Conservation (phyloP, 1,140 invertebrate species). For the Neuroterus valhalla region DNA sequence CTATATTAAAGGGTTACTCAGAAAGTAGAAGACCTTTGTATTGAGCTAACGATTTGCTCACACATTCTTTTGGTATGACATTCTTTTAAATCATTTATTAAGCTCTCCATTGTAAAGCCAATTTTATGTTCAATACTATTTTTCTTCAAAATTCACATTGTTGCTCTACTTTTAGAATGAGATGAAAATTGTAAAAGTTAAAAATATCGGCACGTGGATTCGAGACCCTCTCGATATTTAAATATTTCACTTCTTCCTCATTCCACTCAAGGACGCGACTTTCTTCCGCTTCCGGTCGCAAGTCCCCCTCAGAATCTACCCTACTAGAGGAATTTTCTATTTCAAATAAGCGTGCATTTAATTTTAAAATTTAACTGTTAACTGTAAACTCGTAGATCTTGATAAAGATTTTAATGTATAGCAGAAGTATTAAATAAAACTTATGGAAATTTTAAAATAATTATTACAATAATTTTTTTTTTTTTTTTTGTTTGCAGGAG, state of each 20-base stretch:
- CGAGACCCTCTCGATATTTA: too few species aligned
- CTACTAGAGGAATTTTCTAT: background rate
- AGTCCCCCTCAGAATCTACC: background rate
- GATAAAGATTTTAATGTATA: too few species aligned
- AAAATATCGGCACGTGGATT: too few species aligned
- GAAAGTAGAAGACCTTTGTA: background rate
- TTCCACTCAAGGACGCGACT: background rate
- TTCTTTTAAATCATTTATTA: background rate
- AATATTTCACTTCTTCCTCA: too few species aligned
- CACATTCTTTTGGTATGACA: background rate
- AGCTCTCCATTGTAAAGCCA: background rate
- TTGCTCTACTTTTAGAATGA: too few species aligned
- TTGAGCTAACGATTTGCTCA: background rate
- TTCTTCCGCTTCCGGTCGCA: conserved; percentile 21
- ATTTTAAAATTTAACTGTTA: too few species aligned
- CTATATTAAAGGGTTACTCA: background rate
- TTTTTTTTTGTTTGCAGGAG: conserved; percentile 15
- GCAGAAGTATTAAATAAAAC: too few species aligned
- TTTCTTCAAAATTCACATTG: too few species aligned
- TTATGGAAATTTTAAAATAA: background rate
- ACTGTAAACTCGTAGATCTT: too few species aligned
- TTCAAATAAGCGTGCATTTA: too few species aligned
- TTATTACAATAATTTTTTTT: background rate
- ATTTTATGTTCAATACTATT: too few species aligned
- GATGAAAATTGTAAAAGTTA: too few species aligned